A percentile compares a stretch with the other conserved stretches of the same genome.
Evolutionary conservation across 2,113 vertebrate species (phyloP).

Genomic region (Gymnorhina tibicen): DNA sequence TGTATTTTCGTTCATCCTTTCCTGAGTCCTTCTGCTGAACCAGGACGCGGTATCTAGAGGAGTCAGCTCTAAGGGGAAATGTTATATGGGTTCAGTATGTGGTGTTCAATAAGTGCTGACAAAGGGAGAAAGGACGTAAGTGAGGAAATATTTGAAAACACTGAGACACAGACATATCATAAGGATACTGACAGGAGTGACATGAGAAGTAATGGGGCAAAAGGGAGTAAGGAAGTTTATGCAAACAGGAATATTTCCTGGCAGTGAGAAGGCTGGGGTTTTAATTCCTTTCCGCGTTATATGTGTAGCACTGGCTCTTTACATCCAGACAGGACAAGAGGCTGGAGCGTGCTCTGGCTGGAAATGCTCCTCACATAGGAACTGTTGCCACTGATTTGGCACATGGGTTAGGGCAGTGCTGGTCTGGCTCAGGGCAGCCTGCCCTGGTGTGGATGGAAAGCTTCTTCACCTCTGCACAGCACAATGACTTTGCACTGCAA

Average conservation of each 20-base stretch:
- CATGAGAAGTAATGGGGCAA: neutral
- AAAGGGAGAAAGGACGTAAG: neutral
- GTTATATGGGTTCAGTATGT: neutral
- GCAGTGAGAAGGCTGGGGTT: neutral
- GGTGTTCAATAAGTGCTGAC: neutral
- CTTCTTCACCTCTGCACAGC: neutral
- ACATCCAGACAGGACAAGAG: neutral
- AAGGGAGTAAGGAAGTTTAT: neutral
- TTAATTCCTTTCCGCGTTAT: neutral
- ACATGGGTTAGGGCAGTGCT: accelerated
- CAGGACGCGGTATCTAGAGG: neutral
- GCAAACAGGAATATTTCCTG: neutral
- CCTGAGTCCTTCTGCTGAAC: neutral
- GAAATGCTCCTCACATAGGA: accelerated
- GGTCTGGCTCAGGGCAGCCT: neutral
- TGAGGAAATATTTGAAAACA: neutral
- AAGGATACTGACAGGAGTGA: neutral
- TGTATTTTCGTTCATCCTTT: neutral
- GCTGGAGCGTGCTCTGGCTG: accelerated
- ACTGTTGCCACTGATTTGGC: neutral
- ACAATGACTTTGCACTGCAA: neutral
- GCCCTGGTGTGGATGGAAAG: neutral
- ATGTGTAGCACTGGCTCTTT: neutral
- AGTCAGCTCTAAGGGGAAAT: neutral
- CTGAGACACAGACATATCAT: neutral